phyloP scores from a whole-genome alignment of 2,888 invertebrate genomes.

The Dynastes maya region DNA sequence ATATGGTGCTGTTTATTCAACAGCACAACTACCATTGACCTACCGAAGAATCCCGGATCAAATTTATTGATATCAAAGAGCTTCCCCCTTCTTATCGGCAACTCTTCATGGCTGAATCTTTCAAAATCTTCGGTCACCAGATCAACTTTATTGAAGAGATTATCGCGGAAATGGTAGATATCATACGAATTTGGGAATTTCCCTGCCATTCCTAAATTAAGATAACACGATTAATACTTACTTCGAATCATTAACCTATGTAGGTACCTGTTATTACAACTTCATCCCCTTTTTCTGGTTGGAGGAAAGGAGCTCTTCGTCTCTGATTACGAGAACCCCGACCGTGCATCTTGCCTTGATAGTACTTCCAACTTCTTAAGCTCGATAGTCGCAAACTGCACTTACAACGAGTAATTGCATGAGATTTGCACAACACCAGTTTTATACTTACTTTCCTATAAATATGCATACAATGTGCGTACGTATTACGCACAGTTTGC shows the following conservation, averaged over 20 bases:
- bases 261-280: slow-evolving; percentile 76
- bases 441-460: no score
- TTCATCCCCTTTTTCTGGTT: slow-evolving; percentile 74
- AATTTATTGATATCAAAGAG: slow-evolving; percentile 73
- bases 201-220: slow-evolving; percentile 76
- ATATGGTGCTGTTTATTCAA: no score
- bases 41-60: slow-evolving; percentile 73
- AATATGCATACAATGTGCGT: no score
- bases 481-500: no score
- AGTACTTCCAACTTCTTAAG: no score
- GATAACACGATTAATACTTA: neutral
- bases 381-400: no score
- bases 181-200: slow-evolving; percentile 86
- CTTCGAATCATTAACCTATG: no score
- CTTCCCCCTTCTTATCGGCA: slow-evolving; percentile 79
- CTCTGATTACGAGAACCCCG: neutral
- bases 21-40: no score
- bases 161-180: slow-evolving; percentile 72
- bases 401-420: no score
- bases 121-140: slow-evolving; percentile 86
- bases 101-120: slow-evolving; percentile 81
- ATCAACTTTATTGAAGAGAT: slow-evolving; percentile 80
- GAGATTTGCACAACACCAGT: no score
- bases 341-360: no score
- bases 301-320: no score